Conservation (phyloP, 1,140 invertebrate species). For the Hirudo medicinalis region DNA sequence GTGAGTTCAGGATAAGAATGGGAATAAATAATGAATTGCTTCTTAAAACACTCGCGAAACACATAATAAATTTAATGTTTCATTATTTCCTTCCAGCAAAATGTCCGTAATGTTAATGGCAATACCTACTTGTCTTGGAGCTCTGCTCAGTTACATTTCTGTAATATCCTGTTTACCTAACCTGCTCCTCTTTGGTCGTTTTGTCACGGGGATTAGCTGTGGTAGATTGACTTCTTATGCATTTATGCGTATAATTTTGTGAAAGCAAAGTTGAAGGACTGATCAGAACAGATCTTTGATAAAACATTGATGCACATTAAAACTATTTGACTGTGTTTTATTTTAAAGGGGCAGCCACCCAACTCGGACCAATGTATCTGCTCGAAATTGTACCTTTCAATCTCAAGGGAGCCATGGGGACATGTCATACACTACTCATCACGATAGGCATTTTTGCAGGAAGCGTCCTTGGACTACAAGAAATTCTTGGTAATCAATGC, state of each 20-base stretch:
- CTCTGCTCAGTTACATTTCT: slow-evolving; percentile 13
- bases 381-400: slow-evolving; percentile 70
- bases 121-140: slow-evolving; percentile 14
- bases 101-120: not conserved
- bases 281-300: no score
- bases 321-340: not conserved
- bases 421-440: slow-evolving; percentile 71
- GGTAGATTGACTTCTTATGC: slow-evolving; percentile 11
- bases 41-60: no score
- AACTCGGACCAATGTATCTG: slow-evolving; percentile 67
- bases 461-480: slow-evolving; percentile 47
- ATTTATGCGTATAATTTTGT: no score
- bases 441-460: slow-evolving; percentile 67
- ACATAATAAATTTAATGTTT: no score
- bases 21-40: no score
- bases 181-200: slow-evolving; percentile 21
- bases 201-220: slow-evolving; percentile 20
- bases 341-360: slow-evolving; percentile 20
- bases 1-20: slow-evolving; percentile 36
- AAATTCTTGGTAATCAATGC: slow-evolving; percentile 54
- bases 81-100: slow-evolving; percentile 8
- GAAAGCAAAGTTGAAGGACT: no score
- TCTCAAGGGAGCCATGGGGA: slow-evolving; percentile 65
- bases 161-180: slow-evolving; percentile 13
- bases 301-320: not conserved